These are phyloP conservation scores for Aleiodes sp. DNA, from an alignment of 1,140 invertebrate species.

Conservation along the genomic window DNA sequence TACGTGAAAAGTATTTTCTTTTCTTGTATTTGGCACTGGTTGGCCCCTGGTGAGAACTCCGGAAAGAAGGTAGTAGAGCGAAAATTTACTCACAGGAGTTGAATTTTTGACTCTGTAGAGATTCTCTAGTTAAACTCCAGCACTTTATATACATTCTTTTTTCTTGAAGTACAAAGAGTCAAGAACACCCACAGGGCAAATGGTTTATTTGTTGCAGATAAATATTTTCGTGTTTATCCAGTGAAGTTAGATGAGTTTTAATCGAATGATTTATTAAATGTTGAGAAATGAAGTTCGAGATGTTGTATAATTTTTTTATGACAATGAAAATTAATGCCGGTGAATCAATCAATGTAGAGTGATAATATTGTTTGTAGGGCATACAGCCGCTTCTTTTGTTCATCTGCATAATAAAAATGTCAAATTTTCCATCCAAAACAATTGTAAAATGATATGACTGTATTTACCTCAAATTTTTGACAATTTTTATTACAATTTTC, in stretches of 20 bases:
- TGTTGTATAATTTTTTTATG: too few relatives aligned
- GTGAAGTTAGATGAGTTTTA: too few relatives aligned
- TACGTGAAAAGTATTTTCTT: conserved; percentile 13
- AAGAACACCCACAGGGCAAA: too few relatives aligned
- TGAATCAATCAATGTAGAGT: too few relatives aligned
- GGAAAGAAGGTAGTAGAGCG: conserved; percentile 27
- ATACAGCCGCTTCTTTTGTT: background rate
- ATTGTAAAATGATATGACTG: background rate
- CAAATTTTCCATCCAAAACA: background rate
- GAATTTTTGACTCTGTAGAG: conserved; percentile 9
- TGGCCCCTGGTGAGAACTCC: conserved; percentile 12
- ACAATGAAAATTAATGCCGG: too few relatives aligned
- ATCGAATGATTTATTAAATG: too few relatives aligned
- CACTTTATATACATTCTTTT: conserved; percentile 8
- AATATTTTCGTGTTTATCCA: too few relatives aligned
- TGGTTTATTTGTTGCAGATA: too few relatives aligned
- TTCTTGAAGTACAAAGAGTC: background rate
- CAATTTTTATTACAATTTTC: background rate
- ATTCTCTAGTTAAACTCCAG: conserved; percentile 14
- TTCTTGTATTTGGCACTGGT: conserved; percentile 15
- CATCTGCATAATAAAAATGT: background rate
- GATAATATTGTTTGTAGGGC: too few relatives aligned
- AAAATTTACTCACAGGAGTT: conserved; percentile 18
- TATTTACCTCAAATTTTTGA: background rate
- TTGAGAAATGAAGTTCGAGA: too few relatives aligned